Percentiles rank a stretch among this genome's conserved stretches.
Evolutionary conservation across 2,797 vertebrate genomes (phyloP).

Genomic region (Poecilia picta): DNA sequence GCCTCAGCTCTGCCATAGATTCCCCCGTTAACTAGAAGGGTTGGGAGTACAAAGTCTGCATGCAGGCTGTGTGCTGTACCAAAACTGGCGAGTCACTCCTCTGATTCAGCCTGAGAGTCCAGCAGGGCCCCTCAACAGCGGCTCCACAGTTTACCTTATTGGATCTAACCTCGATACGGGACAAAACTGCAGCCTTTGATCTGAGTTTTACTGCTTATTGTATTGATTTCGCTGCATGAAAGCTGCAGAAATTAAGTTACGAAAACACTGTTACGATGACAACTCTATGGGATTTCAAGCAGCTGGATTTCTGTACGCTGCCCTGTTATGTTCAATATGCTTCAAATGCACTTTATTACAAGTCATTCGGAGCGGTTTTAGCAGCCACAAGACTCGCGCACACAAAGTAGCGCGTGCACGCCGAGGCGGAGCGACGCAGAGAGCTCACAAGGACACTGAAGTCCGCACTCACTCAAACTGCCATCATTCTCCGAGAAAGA

Average conservation of each 20-base stretch:
- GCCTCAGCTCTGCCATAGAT: conserved; percentile 74
- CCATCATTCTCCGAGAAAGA: conserved; percentile 56
- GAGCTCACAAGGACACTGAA: conserved; percentile 35
- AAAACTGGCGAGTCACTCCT: conserved; percentile 75
- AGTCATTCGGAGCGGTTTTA: conserved; percentile 29
- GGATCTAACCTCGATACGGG: conserved; percentile 63
- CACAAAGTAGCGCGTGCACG: conserved; percentile 23
- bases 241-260: conserved; percentile 54
- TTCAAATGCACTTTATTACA: conserved; percentile 64
- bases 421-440: conserved; percentile 22
- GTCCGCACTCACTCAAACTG: conserved; percentile 44
- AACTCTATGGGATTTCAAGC: conserved; percentile 59
- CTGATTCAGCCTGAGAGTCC: conserved; percentile 65
- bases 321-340: conserved; percentile 64
- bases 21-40: conserved; percentile 74
- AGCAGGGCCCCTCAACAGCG: conserved; percentile 59
- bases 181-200: conserved; percentile 65
- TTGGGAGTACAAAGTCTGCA: conserved; percentile 71
- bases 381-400: conserved; percentile 13
- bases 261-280: conserved; percentile 58
- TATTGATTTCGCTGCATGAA: conserved; percentile 61
- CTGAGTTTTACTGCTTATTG: conserved; percentile 60
- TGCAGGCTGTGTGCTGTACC: conserved; percentile 64
- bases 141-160: conserved; percentile 59
- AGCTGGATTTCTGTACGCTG: conserved; percentile 39